A percentile compares a stretch with the other conserved stretches of the same genome.
phyloP scores from a whole-genome alignment of 2,113 vertebrate species.

The Chaetodon auriga region DNA sequence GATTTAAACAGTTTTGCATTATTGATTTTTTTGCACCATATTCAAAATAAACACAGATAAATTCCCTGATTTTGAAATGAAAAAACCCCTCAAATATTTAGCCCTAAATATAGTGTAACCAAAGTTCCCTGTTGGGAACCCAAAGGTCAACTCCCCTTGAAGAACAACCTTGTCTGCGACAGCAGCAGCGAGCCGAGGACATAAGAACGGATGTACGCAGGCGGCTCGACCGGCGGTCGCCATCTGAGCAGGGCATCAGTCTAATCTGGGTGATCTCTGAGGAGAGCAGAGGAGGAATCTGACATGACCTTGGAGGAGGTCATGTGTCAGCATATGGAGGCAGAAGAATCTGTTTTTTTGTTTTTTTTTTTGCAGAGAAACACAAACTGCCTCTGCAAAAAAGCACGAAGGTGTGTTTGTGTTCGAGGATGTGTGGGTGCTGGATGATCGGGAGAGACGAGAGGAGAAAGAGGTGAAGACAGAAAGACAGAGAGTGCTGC shows the following conservation, averaged over 20 bases:
- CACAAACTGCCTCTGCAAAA: constrained; percentile 12
- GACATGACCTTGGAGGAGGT: constrained; percentile 73
- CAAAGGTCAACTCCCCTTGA: constrained; percentile 47
- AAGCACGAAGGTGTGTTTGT: constrained; percentile 5
- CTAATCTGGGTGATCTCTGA: constrained; percentile 73
- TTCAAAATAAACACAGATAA: neutral
- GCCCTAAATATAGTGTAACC: neutral
- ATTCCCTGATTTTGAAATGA: neutral
- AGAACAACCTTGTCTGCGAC: constrained; percentile 67
- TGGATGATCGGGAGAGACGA: neutral
- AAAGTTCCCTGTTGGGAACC: constrained; percentile 3
- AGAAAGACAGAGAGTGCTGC: neutral
- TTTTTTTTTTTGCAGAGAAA: constrained; percentile 18
- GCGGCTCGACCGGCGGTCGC: constrained; percentile 39
- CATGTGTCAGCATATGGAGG: constrained; percentile 48
- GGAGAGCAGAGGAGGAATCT: constrained; percentile 44
- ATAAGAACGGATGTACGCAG: constrained; percentile 64
- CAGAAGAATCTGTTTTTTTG: constrained; percentile 33
- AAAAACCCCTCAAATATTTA: constrained; percentile 8
- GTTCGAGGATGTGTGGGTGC: constrained; percentile 1
- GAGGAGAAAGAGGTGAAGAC: neutral
- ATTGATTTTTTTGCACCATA: constrained; percentile 2
- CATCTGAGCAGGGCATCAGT: constrained; percentile 54
- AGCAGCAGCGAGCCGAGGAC: constrained; percentile 39
- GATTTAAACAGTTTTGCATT: constrained; percentile 3